Percentiles rank a stretch among this genome's conserved stretches.
phyloP scores from a whole-genome alignment of 2,113 vertebrate species.

The Phaethon lepturus region DNA sequence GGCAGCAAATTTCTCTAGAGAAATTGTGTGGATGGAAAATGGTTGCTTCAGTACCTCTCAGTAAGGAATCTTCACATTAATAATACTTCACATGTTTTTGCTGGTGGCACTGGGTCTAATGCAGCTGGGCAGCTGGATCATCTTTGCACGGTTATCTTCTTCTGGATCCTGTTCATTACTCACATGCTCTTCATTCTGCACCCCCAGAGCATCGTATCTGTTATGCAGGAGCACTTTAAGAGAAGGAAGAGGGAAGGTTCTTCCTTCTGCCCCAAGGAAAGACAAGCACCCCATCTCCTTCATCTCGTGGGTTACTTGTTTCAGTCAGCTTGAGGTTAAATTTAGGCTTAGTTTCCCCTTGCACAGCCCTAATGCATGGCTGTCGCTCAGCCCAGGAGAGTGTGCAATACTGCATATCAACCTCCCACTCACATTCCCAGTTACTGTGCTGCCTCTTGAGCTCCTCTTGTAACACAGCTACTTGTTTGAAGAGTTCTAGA shows the following conservation, averaged over 20 bases:
- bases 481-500: not conserved
- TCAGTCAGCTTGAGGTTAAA: not conserved
- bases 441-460: not conserved
- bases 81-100: not conserved
- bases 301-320: not conserved
- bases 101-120: not conserved
- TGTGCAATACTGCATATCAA: not conserved
- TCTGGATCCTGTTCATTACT: not conserved
- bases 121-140: not conserved
- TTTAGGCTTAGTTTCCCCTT: not conserved
- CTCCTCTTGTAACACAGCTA: not conserved
- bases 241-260: not conserved
- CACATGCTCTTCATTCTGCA: not conserved
- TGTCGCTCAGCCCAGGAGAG: not conserved
- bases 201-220: not conserved
- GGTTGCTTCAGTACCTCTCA: not conserved
- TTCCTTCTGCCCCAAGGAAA: not conserved
- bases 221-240: not conserved
- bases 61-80: not conserved
- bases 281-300: not conserved
- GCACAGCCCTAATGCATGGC: not conserved
- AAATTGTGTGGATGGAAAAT: not conserved
- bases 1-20: not conserved
- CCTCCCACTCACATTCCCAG: not conserved
- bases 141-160: not conserved